Evolutionary conservation across 1,140 invertebrate species (phyloP), one percentile per base, ranked within the genome.

Genomic region (Nasonia giraulti): DNA sequence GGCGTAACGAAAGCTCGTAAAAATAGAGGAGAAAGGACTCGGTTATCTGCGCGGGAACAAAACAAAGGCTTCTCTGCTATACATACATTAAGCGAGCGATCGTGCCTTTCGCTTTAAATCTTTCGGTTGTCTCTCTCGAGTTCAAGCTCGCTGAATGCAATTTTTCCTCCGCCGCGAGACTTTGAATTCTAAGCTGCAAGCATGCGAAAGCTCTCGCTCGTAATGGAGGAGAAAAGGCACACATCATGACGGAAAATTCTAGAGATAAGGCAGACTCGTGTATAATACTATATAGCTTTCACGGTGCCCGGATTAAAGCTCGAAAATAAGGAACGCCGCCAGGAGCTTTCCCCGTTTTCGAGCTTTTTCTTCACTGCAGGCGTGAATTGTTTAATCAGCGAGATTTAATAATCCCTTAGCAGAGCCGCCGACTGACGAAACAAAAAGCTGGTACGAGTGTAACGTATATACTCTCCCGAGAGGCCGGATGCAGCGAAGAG

Each of bases 21-120:
- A 83, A 86, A 83, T 79, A n/a, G 20, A 78, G 31, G 68, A 73
- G 80, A 78, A 66, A 55, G 20, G 55, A 85, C 17, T 20, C 75
- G 77, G 33, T 79, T 85, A 77, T 78, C 71, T 17, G 73, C 27
- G 73, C 27, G n/a, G 80, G 80, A 83, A 86, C 81, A 86, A 83
- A 83, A 86, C 77, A 66, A 79, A 79, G 11, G 31, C 12, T 27
- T 66, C 20, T 37, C 33, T 5, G 33, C 66, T 71, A 71, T 10
- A 33, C 33, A 71, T 33, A 71, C 8, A 8, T 71, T 31, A 71
- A 8, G 11, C 14, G 17, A 62, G 17, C 17, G 31, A 62, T 20
- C 3, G 17, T 62, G 17, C 4, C 55, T 17, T n/a, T 62, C 55
- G 55, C 0, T 62, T 62, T n/a, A 62, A 62, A n/a, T 62, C 17